phyloP scores from a whole-genome alignment of 2,113 vertebrate genomes.

The Melanostigma gelatinosum region DNA sequence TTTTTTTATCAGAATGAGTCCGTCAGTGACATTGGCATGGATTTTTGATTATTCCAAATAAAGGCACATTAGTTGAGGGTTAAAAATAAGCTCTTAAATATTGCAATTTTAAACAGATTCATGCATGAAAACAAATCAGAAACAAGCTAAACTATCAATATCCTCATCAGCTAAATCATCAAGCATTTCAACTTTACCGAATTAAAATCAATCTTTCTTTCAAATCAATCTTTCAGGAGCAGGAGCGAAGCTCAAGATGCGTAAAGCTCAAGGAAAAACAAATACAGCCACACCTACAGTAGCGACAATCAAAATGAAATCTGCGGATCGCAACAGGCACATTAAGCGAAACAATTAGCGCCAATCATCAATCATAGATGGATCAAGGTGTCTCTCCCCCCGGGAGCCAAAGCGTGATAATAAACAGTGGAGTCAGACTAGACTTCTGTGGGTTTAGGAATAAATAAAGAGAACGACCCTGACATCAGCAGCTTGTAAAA shows the following conservation, averaged over 20 bases:
- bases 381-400: constrained; percentile 53
- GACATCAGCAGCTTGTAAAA: constrained; percentile 72
- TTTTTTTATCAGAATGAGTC: constrained; percentile 54
- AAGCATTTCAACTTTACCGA: not conserved
- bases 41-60: constrained; percentile 48
- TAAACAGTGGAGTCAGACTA: constrained; percentile 69
- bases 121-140: constrained; percentile 36
- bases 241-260: constrained; percentile 29
- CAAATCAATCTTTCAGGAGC: constrained; percentile 40
- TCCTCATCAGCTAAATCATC: not conserved
- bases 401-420: constrained; percentile 54
- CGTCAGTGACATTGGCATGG: constrained; percentile 63
- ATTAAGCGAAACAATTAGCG: constrained; percentile 52
- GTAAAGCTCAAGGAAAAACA: constrained; percentile 20
- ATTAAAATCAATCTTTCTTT: constrained; percentile 23
- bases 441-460: constrained; percentile 67
- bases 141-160: constrained; percentile 11
- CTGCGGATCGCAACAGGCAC: constrained; percentile 36
- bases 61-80: constrained; percentile 48
- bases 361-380: constrained; percentile 55
- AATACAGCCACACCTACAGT: constrained; percentile 21
- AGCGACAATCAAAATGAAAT: constrained; percentile 33
- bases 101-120: constrained; percentile 25
- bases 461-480: constrained; percentile 73
- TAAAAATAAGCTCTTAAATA: constrained; percentile 8